Percentiles rank a stretch among this genome's conserved stretches.
Conservation (phyloP, 2,888 invertebrate genomes). For the Augiades crinisus region DNA sequence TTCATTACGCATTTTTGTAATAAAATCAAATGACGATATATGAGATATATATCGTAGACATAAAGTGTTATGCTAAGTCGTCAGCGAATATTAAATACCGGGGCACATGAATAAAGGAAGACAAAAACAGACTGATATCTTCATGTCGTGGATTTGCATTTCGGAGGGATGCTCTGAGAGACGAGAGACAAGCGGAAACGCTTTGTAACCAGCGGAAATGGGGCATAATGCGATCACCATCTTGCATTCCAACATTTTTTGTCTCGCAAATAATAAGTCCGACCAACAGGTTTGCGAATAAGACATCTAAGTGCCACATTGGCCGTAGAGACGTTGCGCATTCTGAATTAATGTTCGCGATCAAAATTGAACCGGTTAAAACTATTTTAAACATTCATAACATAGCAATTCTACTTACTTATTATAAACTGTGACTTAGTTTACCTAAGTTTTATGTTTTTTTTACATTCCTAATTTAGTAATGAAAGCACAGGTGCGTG, state of each 20-base stretch:
- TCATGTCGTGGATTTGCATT: constrained; percentile 63
- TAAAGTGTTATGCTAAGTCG: constrained; percentile 4
- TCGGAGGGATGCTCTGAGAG: constrained; percentile 65
- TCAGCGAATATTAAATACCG: too few species aligned
- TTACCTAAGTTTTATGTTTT: too few species aligned
- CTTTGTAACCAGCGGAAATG: constrained; percentile 72
- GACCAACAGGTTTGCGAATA: constrained; percentile 37
- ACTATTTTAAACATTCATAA: too few species aligned
- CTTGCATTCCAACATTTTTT: constrained; percentile 52
- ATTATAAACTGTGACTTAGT: too few species aligned
- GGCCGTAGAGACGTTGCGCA: background rate
- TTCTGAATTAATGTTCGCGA: background rate
- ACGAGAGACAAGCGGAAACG: constrained; percentile 74
- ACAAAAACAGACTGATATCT: constrained; percentile 37
- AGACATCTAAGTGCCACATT: constrained; percentile 25
- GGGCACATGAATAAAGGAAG: constrained; percentile 28
- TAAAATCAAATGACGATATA: too few species aligned
- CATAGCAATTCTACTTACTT: too few species aligned
- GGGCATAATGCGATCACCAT: constrained; percentile 68
- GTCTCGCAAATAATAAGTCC: constrained; percentile 38
- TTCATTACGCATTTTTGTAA: too few species aligned
- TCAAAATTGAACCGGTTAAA: background rate
- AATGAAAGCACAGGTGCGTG: too few species aligned
- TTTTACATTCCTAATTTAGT: too few species aligned
- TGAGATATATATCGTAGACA: too few species aligned